Conservation (phyloP, 23 tunicate genomes). For the Styela clava region DNA sequence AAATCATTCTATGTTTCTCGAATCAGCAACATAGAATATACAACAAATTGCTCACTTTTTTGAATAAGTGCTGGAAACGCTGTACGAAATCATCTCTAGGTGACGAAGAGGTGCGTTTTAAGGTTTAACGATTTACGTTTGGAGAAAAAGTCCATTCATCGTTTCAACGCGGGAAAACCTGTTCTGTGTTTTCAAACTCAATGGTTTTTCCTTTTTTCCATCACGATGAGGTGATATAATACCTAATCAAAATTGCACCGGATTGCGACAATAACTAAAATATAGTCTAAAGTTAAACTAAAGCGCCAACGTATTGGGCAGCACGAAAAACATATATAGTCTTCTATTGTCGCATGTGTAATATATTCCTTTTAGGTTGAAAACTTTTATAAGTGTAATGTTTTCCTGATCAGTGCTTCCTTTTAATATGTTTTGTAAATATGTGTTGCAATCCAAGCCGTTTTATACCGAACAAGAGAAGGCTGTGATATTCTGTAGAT, state of each 20-base stretch:
- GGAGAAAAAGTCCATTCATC: slow-evolving; percentile 4
- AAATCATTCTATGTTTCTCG: too few species aligned
- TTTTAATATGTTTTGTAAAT: neutral
- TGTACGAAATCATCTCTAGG: too few species aligned
- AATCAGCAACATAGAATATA: too few species aligned
- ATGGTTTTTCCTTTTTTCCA: neutral
- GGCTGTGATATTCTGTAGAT: slow-evolving; percentile 2
- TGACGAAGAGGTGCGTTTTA: neutral
- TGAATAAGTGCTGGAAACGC: too few species aligned
- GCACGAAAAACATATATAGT: slow-evolving; percentile 10
- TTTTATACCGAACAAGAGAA: neutral
- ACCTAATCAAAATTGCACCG: neutral
- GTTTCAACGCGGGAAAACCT: neutral
- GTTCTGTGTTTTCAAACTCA: neutral
- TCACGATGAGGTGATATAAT: slow-evolving; percentile 1
- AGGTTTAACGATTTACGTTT: neutral
- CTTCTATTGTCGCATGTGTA: slow-evolving; percentile 23
- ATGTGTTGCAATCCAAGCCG: neutral
- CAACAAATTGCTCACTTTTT: too few species aligned
- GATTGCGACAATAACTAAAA: neutral
- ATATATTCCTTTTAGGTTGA: slow-evolving; percentile 15
- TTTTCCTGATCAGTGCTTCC: slow-evolving; percentile 5
- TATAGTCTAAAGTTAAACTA: too few species aligned
- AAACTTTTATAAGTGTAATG: slow-evolving; percentile 1
- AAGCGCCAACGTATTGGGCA: neutral